Conservation (phyloP, 1,140 invertebrate species). For the fruit fly (Drosophila melanogaster) region DNA sequence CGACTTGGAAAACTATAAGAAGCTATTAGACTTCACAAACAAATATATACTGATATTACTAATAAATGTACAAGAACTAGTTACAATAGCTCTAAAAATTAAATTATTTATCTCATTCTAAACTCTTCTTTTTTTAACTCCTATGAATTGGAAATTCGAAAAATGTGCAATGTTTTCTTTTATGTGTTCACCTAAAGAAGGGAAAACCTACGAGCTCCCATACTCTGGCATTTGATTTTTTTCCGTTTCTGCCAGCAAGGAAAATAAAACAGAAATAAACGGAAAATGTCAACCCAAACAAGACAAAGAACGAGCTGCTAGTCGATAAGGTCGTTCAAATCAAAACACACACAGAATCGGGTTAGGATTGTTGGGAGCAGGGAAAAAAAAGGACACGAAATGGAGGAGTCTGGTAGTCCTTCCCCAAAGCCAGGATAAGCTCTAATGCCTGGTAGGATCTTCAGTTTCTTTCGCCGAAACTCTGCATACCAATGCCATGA, state of each 20-base stretch:
- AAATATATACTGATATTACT: too few species aligned
- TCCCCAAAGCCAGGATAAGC: conserved; percentile 25
- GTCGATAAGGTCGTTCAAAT: conserved; percentile 74
- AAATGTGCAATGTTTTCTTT: not conserved
- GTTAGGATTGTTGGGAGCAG: conserved; percentile 23
- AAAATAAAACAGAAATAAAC: conserved; percentile 26
- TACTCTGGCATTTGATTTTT: conserved; percentile 15
- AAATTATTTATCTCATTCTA: too few species aligned
- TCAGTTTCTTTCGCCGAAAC: conserved; percentile 4
- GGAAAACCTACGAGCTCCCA: not conserved
- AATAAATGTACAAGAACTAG: too few species aligned
- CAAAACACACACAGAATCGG: conserved; percentile 63
- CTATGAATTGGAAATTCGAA: too few species aligned
- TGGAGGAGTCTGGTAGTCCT: conserved; percentile 1
- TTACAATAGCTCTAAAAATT: too few species aligned
- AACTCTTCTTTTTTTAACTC: too few species aligned
- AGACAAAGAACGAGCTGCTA: conserved; percentile 44
- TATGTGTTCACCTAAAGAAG: not conserved
- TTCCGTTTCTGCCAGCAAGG: conserved; percentile 6
- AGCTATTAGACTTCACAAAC: too few species aligned
- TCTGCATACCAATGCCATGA: conserved; percentile 20
- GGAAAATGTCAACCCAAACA: conserved; percentile 56
- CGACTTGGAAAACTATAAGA: too few species aligned
- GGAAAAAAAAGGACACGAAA: not conserved
- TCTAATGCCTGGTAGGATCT: conserved; percentile 19